Evolutionary conservation across 2,113 vertebrate genomes (phyloP).

Genomic region (Myotis lucifugus): DNA sequence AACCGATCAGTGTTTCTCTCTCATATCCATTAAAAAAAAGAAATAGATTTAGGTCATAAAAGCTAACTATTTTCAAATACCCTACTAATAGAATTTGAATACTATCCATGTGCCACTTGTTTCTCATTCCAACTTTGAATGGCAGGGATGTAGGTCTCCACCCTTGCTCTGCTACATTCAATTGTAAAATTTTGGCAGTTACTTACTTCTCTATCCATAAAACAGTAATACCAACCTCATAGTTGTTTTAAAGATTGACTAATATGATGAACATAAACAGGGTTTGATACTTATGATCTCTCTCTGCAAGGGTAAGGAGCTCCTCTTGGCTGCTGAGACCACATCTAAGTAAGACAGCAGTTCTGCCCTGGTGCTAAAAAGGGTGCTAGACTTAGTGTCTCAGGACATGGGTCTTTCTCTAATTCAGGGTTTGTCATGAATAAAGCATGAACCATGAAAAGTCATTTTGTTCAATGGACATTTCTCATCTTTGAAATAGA

Average conservation of each 20-base stretch:
- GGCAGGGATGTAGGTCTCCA: not conserved
- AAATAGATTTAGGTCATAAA: not conserved
- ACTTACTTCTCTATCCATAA: slow-evolving; percentile 13
- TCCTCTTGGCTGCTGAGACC: not conserved
- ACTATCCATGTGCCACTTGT: not conserved
- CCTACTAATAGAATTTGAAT: not conserved
- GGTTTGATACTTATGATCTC: not conserved
- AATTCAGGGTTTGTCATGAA: not conserved
- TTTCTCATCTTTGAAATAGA: slow-evolving; percentile 51
- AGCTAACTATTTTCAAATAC: slow-evolving; percentile 19
- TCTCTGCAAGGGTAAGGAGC: slow-evolving; percentile 1
- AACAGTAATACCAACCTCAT: not conserved
- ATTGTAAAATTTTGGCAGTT: not conserved
- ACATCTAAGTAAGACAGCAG: slow-evolving; percentile 1
- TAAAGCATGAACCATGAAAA: not conserved
- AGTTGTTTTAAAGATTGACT: slow-evolving; percentile 17
- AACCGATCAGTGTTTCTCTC: not conserved
- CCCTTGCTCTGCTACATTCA: not conserved
- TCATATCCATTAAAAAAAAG: not conserved
- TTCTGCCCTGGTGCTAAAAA: not conserved
- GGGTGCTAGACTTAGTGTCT: not conserved
- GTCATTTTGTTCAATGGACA: not conserved
- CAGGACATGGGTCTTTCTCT: slow-evolving; percentile 18
- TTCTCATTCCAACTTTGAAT: slow-evolving; percentile 1
- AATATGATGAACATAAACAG: not conserved